Base-by-base conservation (phyloP, 2,797 vertebrate species). In the Thalassophryne amazonica region DNA sequence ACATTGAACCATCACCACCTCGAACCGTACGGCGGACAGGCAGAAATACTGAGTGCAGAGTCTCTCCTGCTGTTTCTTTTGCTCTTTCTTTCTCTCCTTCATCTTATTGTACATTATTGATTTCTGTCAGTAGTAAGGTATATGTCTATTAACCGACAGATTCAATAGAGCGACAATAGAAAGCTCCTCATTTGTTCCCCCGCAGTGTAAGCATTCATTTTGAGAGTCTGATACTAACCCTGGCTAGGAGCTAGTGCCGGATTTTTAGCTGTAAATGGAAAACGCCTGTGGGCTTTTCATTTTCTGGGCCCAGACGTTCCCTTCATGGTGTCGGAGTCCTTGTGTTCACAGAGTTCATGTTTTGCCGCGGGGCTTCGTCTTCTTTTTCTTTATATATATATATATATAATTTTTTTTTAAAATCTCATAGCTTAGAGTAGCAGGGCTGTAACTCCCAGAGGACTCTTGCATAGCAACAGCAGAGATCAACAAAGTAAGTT, bases 241-340 rank as follows among this genome's bases (percentile, higher is more conserved):
- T 94, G 93, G 95, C 94, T 97, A 91, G 92, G 90, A 96, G 95
- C 93, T 88, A 94, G 93, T 92, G 91, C 94, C 94, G 95, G 95
- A 94, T 96, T 98, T 97, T 88, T 89, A 93, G 93, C 94, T 98
- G 96, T 97, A 98, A 98, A 98, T 97, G 95, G 95, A 98, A 98
- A 98, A 93, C 7, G 95, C 95, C 94, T 93, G 91, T 89, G 94
- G 95, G 89, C 94, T 96, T 97, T 98, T 98, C 95, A 97, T 97
- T 98, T 97, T 96, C 95, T 95, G 92, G 93, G 94, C 95, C 95
- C 94, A 96, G 95, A 95, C 95, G 94, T 98, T 98, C 96, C 94
- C 94, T 96, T 93, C 93, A 95, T 94, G 94, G 94, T 96, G 96
- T 96, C 94, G 92, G 94, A 98, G 95, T 94, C 95, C 94, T 97